Evolutionary conservation across 2,888 invertebrate genomes (phyloP).

Genomic region (Hedychridium roseum): DNA sequence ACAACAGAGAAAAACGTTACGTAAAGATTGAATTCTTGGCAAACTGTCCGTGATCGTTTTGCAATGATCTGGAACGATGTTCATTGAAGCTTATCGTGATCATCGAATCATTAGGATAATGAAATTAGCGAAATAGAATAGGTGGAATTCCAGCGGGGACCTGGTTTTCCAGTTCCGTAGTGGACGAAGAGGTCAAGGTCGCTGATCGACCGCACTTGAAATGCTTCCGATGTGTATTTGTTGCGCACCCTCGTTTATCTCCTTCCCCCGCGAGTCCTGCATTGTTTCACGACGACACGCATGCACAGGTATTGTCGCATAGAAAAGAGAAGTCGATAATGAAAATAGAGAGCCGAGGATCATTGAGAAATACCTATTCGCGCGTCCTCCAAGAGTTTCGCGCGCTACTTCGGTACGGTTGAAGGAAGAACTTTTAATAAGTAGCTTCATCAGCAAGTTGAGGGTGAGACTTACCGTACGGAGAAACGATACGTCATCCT

Average conservation of each 20-base stretch:
- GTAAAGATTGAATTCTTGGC: no score
- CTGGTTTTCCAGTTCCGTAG: no score
- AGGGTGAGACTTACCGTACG: constrained; percentile 85
- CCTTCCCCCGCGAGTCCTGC: constrained; percentile 1
- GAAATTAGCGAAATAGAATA: neutral
- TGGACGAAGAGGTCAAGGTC: constrained; percentile 47
- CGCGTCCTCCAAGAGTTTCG: no score
- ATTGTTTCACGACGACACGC: neutral
- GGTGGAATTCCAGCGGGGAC: neutral
- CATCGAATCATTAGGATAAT: no score
- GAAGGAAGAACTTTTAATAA: no score
- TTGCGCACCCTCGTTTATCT: constrained; percentile 22
- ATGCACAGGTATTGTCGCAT: neutral
- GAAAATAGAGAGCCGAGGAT: neutral
- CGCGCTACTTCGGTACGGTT: no score
- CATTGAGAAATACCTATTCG: no score
- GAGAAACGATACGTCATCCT: constrained; percentile 99
- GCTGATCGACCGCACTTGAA: constrained; percentile 35
- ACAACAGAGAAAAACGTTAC: no score
- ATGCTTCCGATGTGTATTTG: constrained; percentile 47
- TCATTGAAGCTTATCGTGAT: no score
- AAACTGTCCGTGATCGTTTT: no score
- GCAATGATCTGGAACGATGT: no score
- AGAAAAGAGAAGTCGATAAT: neutral
- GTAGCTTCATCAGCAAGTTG: no score